phyloP scores from a whole-genome alignment of 1,140 invertebrate genomes.

The Pseudomyrmex pallidus region DNA sequence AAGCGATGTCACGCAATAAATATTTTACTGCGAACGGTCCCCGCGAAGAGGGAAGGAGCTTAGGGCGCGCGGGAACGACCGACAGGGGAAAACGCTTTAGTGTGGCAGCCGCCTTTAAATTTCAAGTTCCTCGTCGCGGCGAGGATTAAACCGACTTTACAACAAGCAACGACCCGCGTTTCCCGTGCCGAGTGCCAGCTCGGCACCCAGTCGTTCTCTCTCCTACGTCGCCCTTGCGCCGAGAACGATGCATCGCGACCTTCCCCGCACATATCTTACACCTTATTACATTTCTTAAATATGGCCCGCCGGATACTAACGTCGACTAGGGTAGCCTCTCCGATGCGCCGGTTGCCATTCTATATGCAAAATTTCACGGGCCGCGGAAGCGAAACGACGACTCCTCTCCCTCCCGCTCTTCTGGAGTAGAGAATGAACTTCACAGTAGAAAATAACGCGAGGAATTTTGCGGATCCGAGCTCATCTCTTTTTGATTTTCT shows the following conservation, averaged over 20 bases:
- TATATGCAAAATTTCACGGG: constrained; percentile 80
- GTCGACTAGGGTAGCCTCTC: not conserved
- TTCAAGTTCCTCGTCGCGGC: constrained; percentile 68
- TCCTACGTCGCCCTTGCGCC: constrained; percentile 1
- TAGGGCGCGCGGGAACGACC: too few relatives aligned
- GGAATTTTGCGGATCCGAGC: constrained; percentile 60
- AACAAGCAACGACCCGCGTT: constrained; percentile 52
- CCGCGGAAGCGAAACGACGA: constrained; percentile 75
- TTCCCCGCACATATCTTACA: constrained; percentile 75
- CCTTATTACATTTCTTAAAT: constrained; percentile 81
- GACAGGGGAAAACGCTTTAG: constrained; percentile 32
- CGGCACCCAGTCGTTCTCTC: constrained; percentile 8
- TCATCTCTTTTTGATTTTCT: constrained; percentile 59
- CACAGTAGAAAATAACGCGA: constrained; percentile 70
- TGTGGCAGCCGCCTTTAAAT: constrained; percentile 67
- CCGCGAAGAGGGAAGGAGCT: not conserved
- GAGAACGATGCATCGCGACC: constrained; percentile 65
- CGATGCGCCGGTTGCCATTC: constrained; percentile 67
- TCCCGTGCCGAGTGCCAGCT: not conserved
- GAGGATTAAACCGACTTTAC: constrained; percentile 75
- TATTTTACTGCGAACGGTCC: constrained; percentile 69
- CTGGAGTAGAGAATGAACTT: constrained; percentile 67
- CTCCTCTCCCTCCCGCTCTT: not conserved
- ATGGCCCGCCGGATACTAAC: constrained; percentile 65
- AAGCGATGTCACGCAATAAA: constrained; percentile 72